These are phyloP conservation scores for Beroe forskalii DNA, from an alignment of 37 sponge, comb jelly and placozoan species.

Conservation along the genomic window DNA sequence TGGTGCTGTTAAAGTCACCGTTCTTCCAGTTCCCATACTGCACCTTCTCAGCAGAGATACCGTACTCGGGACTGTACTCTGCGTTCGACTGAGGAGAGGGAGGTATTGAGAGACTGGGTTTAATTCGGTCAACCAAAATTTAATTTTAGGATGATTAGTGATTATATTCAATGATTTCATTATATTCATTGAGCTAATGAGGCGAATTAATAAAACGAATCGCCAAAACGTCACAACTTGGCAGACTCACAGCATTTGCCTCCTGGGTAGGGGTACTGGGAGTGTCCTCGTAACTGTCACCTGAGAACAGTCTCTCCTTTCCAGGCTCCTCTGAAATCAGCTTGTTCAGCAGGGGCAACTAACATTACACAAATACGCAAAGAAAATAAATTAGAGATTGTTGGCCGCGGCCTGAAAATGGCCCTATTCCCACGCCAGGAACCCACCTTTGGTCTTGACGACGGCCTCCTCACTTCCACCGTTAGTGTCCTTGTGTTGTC, in stretches of 20 bases:
- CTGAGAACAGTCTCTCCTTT: conserved; percentile 21
- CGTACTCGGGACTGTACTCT: conserved; percentile 56
- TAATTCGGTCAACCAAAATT: no score
- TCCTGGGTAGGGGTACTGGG: conserved; percentile 17
- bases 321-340: conserved; percentile 5
- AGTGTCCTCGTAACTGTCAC: conserved; percentile 11
- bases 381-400: no score
- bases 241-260: neutral
- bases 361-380: no score
- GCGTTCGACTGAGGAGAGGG: conserved; percentile 27
- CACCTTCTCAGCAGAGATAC: neutral
- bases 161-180: no score
- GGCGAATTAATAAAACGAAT: no score
- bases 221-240: no score
- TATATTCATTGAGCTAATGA: no score
- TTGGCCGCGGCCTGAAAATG: no score
- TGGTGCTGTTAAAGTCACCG: conserved; percentile 26
- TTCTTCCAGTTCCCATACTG: conserved; percentile 37
- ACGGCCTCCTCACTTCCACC: neutral
- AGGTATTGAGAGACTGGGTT: no score
- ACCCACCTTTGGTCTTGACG: neutral
- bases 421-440: neutral
- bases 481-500: conserved; percentile 18
- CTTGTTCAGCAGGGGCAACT: no score
- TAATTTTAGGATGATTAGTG: no score